Base-by-base conservation (phyloP, 2,797 vertebrate species). In the Manis javanica region DNA sequence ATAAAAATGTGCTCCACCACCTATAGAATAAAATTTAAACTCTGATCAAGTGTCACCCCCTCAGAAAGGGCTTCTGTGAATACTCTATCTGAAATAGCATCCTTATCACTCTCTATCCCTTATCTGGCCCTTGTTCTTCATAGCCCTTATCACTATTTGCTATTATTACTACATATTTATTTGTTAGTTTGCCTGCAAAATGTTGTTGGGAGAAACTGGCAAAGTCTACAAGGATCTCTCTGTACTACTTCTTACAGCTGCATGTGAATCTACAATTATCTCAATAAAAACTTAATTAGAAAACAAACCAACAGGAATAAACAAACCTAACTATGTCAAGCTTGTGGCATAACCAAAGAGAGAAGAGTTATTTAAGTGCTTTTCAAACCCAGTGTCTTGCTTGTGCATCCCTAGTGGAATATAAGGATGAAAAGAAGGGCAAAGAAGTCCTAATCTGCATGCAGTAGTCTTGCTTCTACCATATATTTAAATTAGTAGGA, bases 141-240 rank as follows among this genome's bases (percentile, higher is more conserved):
- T 5, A 29, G 75, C 57, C 81, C 34, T 71, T 53, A 59, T 82
- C 39, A 68, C 16, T 68, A 49, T 71, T 90, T 74, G 63, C 34
- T 71, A 42, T 85, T 69, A 79, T 74, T 91, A 89, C 7, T 68
- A 64, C 26, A 82, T 51, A 96, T 7, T n/a, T 77, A 85, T 85
- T 31, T 34, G 79, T 57, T 63, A 72, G 24, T 29, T 75, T 63
- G 37, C 78, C 49, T 82, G 24, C 11, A 93, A 71, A 93, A 87
- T 88, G 19, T 69, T 93, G 3, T 19, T 93, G 39, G 77, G 29
- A 79, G 68, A 91, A 91, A 86, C 15, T 31, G 11, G 66, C n/a
- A 74, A 96, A 31, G 16, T 91, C 51, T 90, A 81, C 15, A 94
- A 96, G n/a, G 49, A 90, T 74, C 11, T 96, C 69, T 81, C 39